Evolutionary conservation across 1,140 invertebrate species (phyloP), one percentile per base, ranked within the genome.

Genomic region (Nebria ingens): DNA sequence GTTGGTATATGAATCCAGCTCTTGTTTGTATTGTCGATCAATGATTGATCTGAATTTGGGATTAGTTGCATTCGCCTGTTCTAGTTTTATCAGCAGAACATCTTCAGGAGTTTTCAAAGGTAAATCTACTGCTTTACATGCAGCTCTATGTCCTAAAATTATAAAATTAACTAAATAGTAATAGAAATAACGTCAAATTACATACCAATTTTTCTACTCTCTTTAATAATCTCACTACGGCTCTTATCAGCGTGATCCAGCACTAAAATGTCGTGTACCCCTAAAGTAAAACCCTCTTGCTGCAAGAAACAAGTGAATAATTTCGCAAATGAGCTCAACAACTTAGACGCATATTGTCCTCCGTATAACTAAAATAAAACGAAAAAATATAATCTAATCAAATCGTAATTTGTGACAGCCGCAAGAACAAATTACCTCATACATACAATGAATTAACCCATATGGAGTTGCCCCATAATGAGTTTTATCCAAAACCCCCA

Each of bases 401-500:
- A 51, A 9, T 40, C 13, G 6, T 20, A 9, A 38, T 11, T 53
- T 0, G 19, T 12, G 12, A 40, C 29, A 40, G 29, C 11, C 34
- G 12, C 17, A 54, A 54, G n/a, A n/a, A n/a, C n/a, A n/a, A n/a
- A n/a, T 51, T 66, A 81, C 80, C 74, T 97, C 94, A 73, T 89
- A 95, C 70, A 94, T 84, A 60, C 87, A 87, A 68, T 98, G 95
- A 15, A 97, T 82, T 11, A 99, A 77, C 62, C 96, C 91, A 72
- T 89, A 97, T 2, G 89, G 83, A 0, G 95, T 95, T 0, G 95
- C 86, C 17, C 97, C 97, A 72, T 93, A 95, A 67, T 98, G 95
- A 22, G 84, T 87, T 73, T 99, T 99, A 72, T 99, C 97, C 29
- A 99, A 74, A n/a, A 99, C 85, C 2, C 97, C 97, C 62, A 78